Conservation (phyloP, 1,140 invertebrate species). For the Cyclargus thomasi region DNA sequence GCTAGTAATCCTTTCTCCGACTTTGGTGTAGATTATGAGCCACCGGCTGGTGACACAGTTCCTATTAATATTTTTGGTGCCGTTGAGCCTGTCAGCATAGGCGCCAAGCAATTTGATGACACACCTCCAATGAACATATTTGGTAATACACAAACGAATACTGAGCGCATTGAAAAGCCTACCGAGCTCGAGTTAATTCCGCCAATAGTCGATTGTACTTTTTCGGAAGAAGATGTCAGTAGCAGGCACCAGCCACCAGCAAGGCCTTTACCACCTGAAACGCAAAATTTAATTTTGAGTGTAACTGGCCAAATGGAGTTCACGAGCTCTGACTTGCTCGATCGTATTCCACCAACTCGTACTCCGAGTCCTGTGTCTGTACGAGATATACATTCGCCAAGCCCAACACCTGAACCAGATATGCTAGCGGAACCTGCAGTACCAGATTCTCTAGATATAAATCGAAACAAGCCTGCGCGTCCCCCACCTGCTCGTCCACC, state of each 20-base stretch:
- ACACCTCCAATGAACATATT: conserved; percentile 40
- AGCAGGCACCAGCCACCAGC: conserved; percentile 74
- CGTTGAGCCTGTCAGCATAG: conserved; percentile 44
- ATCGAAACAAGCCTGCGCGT: conserved; percentile 60
- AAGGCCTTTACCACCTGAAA: conserved; percentile 78
- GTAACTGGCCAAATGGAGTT: conserved; percentile 93
- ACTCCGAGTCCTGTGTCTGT: conserved; percentile 89
- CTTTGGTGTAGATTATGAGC: conserved; percentile 74
- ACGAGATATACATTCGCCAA: conserved; percentile 85
- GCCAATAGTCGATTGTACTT: conserved; percentile 40
- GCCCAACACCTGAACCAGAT: conserved; percentile 85
- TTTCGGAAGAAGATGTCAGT: conserved; percentile 29
- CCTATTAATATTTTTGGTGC: conserved; percentile 62
- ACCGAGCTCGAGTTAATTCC: conserved; percentile 56
- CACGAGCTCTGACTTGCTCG: conserved; percentile 87
- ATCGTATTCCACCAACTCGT: conserved; percentile 86
- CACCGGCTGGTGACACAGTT: conserved; percentile 66
- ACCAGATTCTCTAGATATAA: conserved; percentile 47
- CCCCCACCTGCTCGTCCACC: conserved; percentile 53
- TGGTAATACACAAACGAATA: conserved; percentile 30
- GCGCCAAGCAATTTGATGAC: conserved; percentile 51
- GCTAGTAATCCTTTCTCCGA: conserved; percentile 78
- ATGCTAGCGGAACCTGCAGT: conserved; percentile 34
- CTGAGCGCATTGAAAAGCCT: conserved; percentile 48
- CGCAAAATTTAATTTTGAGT: conserved; percentile 88